phyloP scores from a whole-genome alignment of 2,888 invertebrate species.

The Nemotelus pantherinus region DNA sequence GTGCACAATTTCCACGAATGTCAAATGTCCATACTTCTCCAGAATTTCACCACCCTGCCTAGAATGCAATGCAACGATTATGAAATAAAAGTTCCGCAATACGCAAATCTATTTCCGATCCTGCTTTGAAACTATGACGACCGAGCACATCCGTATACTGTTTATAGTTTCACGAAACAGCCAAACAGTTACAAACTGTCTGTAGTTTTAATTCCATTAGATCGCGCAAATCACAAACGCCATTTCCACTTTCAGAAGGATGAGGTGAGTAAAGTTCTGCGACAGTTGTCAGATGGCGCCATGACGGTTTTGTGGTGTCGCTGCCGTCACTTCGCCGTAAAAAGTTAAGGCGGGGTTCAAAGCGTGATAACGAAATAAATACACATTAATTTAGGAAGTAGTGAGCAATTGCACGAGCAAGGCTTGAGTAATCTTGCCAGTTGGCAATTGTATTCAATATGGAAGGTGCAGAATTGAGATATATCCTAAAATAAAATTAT shows the following conservation, averaged over 20 bases:
- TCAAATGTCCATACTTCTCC: slow-evolving; percentile 19
- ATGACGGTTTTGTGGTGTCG: background rate
- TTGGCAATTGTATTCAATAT: too few species aligned
- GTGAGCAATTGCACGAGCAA: too few species aligned
- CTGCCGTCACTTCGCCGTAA: background rate
- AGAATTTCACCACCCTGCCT: slow-evolving; percentile 33
- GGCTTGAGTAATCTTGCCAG: too few species aligned
- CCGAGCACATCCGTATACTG: too few species aligned
- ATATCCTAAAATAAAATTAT: too few species aligned
- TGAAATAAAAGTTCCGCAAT: background rate
- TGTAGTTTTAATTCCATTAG: background rate
- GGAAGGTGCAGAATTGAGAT: too few species aligned
- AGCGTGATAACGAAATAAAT: too few species aligned
- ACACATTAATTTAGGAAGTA: too few species aligned
- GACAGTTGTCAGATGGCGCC: background rate
- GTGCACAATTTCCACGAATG: slow-evolving; percentile 12
- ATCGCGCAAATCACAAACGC: background rate
- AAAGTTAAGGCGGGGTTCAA: too few species aligned
- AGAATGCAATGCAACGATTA: background rate
- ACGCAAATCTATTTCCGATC: too few species aligned
- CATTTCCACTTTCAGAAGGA: background rate
- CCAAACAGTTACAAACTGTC: background rate
- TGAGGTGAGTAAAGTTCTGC: background rate
- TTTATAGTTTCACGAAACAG: background rate
- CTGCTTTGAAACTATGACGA: too few species aligned